Evolutionary conservation across 2,888 invertebrate species (phyloP).

Genomic region (Spilarctia lutea): DNA sequence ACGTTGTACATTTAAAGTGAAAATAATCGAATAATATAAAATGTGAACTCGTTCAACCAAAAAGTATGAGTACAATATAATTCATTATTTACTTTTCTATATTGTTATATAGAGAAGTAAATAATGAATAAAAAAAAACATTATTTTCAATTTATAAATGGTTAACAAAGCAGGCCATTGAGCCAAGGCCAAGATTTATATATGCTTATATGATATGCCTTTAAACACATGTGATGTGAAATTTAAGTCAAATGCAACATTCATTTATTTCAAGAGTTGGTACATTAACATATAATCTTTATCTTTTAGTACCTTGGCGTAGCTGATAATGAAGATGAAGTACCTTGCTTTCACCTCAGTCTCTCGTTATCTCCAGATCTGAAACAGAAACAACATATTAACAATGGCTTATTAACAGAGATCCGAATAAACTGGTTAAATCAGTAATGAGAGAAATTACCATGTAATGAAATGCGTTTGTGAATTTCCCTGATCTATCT

Average conservation of each 20-base stretch:
- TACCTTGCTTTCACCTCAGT: conserved; percentile 58
- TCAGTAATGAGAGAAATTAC: conserved; percentile 53
- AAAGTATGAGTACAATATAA: not conserved
- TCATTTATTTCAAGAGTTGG: conserved; percentile 29
- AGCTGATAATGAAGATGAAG: conserved; percentile 30
- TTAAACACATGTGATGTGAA: not conserved
- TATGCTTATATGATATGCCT: no score
- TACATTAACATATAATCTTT: conserved; percentile 32
- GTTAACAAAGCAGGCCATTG: not conserved
- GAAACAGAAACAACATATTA: conserved; percentile 72
- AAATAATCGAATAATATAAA: no score
- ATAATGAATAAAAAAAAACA: no score
- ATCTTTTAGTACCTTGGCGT: conserved; percentile 13
- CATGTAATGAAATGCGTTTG: conserved; percentile 47
- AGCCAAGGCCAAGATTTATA: not conserved
- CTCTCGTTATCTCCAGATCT: conserved; percentile 67
- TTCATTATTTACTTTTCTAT: not conserved
- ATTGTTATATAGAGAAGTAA: no score
- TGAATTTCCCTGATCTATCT: conserved; percentile 49
- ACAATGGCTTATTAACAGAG: conserved; percentile 70
- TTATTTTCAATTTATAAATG: not conserved
- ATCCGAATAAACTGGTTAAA: conserved; percentile 61
- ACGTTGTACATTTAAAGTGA: no score
- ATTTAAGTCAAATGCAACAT: conserved; percentile 13
- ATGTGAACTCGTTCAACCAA: no score